Conservation (phyloP, 2,797 vertebrate genomes). For the Otolemur crassicaudatus region DNA sequence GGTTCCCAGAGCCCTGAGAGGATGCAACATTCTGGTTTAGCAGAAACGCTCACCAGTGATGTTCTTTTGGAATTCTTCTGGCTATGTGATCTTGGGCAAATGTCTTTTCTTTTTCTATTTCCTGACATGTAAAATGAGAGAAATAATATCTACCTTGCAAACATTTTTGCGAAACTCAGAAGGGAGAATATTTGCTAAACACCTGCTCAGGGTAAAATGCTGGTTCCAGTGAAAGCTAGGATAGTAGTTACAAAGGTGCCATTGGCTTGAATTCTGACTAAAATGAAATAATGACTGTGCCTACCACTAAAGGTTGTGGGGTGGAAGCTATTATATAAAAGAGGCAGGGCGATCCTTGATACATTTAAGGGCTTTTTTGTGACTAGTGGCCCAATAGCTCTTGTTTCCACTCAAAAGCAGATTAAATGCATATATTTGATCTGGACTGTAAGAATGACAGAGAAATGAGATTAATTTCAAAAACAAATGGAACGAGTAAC, state of each 20-base stretch:
- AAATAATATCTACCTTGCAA: background rate
- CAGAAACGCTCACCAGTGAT: background rate
- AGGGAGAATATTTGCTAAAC: background rate
- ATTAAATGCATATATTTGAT: background rate
- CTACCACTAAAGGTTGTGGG: background rate
- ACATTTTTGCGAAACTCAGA: background rate
- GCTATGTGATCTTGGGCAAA: background rate
- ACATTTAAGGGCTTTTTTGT: background rate
- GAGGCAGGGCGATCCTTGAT: background rate
- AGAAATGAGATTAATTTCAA: background rate
- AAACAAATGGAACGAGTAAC: background rate
- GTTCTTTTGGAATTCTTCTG: background rate
- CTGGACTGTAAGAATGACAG: background rate
- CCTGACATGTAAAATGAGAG: background rate
- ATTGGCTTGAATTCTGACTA: background rate
- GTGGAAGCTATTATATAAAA: background rate
- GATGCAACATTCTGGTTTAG: background rate
- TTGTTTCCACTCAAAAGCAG: background rate
- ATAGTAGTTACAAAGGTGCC: background rate
- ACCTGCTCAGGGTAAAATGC: background rate
- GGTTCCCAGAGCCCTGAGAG: background rate
- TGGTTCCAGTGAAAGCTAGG: background rate
- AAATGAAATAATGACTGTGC: background rate
- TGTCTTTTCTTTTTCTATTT: background rate
- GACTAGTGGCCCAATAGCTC: background rate